These are phyloP conservation scores for Eupleurogrammus muticus DNA, from an alignment of 2,797 vertebrate species.

Conservation along the genomic window DNA sequence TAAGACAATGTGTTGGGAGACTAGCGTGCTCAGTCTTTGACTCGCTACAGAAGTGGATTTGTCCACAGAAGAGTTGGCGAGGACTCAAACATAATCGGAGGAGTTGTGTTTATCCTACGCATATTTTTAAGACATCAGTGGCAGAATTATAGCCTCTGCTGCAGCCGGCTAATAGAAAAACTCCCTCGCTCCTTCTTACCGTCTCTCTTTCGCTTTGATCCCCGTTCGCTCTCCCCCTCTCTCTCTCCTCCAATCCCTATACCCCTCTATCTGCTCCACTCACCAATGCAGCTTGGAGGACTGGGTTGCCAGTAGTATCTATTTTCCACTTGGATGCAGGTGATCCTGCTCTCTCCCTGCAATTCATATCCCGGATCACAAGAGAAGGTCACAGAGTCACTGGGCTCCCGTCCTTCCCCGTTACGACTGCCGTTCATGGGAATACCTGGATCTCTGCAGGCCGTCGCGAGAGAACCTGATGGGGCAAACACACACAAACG, in stretches of 20 bases:
- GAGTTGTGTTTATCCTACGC: conserved; percentile 54
- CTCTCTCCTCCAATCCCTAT: conserved; percentile 36
- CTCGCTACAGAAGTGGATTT: conserved; percentile 55
- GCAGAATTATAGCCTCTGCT: conserved; percentile 43
- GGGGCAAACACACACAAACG: conserved; percentile 28
- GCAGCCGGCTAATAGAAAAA: conserved; percentile 51
- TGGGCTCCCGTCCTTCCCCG: conserved; percentile 96
- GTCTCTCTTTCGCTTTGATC: conserved; percentile 42
- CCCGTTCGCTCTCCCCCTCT: conserved; percentile 14
- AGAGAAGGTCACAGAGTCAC: conserved; percentile 94
- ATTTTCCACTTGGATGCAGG: conserved; percentile 99
- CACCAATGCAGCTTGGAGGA: conserved; percentile 97
- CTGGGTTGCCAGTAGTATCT: conserved; percentile 99
- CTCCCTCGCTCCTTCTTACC: conserved; percentile 12
- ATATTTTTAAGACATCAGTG: conserved; percentile 47
- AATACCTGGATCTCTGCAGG: conserved; percentile 95
- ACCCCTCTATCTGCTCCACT: conserved; percentile 60
- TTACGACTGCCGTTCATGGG: conserved; percentile 98
- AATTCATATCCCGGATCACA: conserved; percentile 98
- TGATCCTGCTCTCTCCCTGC: conserved; percentile 96
- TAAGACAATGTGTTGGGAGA: conserved; percentile 47
- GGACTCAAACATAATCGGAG: conserved; percentile 45
- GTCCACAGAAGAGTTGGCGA: conserved; percentile 59
- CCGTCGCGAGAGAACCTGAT: conserved; percentile 94
- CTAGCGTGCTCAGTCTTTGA: conserved; percentile 46